Evolutionary conservation across 2,113 vertebrate species (phyloP), one percentile per base, ranked within the genome.

Genomic region (Lagopus leucura): DNA sequence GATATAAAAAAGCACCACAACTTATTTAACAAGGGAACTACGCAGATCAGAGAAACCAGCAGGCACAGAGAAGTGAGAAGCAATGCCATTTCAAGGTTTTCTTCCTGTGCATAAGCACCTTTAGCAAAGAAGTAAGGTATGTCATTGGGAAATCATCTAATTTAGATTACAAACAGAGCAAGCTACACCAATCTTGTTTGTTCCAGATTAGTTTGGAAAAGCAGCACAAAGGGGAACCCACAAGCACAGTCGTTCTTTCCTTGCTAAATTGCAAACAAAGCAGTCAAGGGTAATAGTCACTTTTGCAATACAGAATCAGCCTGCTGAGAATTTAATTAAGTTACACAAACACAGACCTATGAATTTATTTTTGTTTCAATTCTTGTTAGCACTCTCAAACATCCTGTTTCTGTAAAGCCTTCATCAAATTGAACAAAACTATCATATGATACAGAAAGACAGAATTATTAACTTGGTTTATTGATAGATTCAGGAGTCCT

Each of bases 291-390:
- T 77, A 92, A 79, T 60, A 88, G 67, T 84, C 42, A 63, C 87
- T 88, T 93, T 50, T 95, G 82, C 69, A 80, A 77, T 57, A 77
- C 32, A 81, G n/a, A 92, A 89, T 80, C 78, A 82, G 81, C 79
- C 87, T 94, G 75, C 84, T 89, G 82, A 94, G 76, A 95, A 91
- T 74, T 82, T 70, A 82, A 95, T 93, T 77, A 88, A 82, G 60
- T 85, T 92, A 93, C 8, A 22, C 55, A 94, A 93, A 92, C 38
- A 55, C 78, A 94, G 75, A 40, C 75, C 79, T 77, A 83, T 1
- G 11, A 87, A 92, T 85, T 92, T 58, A 92, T 78, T 90, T 88
- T 52, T 88, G 30, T 95, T 93, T 78, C 86, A 92, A 47, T 61
- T 86, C 90, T 42, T 75, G 61, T 67, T 67, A 69, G 86, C 13